Evolutionary conservation across 1,140 invertebrate genomes (phyloP).

Genomic region (Drosophila miranda): DNA sequence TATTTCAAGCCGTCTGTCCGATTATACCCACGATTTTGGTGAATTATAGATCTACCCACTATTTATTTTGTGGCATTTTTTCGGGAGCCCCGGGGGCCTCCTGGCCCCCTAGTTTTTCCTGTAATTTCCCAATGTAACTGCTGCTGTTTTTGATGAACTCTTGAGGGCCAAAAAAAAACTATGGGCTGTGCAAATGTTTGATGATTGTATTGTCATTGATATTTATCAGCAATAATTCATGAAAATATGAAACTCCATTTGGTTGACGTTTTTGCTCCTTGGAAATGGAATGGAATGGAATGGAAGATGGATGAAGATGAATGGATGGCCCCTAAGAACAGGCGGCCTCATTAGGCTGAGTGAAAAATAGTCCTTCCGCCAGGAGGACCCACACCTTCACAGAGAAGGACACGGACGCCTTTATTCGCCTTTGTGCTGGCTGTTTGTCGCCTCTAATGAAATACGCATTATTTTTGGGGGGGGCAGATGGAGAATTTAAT

Average conservation of each 20-base stretch:
- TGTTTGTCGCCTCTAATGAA: constrained; percentile 52
- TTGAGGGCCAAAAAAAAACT: too few relatives aligned
- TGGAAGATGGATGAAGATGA: constrained; percentile 45
- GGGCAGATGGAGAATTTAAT: constrained; percentile 48
- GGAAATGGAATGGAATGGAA: too few relatives aligned
- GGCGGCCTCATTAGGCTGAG: constrained; percentile 39
- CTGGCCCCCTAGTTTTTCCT: too few relatives aligned
- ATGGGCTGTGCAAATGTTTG: constrained; percentile 17
- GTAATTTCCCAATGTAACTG: too few relatives aligned
- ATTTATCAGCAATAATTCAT: constrained; percentile 42
- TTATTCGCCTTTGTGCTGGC: constrained; percentile 13
- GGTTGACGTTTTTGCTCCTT: not conserved
- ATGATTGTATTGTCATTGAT: constrained; percentile 42
- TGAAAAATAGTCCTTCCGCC: constrained; percentile 39
- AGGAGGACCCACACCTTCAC: constrained; percentile 3
- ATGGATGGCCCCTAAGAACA: constrained; percentile 29
- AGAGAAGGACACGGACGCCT: not conserved
- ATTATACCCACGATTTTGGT: too few relatives aligned
- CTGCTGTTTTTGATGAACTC: constrained; percentile 9
- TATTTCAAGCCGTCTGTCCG: too few relatives aligned
- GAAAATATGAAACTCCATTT: constrained; percentile 12
- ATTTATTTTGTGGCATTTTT: too few relatives aligned
- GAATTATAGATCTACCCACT: too few relatives aligned
- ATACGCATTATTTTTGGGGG: constrained; percentile 57
- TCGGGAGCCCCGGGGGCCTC: too few relatives aligned